A percentile compares a stretch with the other conserved stretches of the same genome.
These are phyloP conservation scores for Dreissena polymorpha DNA, from an alignment of 1,140 invertebrate species.

Conservation along the genomic window DNA sequence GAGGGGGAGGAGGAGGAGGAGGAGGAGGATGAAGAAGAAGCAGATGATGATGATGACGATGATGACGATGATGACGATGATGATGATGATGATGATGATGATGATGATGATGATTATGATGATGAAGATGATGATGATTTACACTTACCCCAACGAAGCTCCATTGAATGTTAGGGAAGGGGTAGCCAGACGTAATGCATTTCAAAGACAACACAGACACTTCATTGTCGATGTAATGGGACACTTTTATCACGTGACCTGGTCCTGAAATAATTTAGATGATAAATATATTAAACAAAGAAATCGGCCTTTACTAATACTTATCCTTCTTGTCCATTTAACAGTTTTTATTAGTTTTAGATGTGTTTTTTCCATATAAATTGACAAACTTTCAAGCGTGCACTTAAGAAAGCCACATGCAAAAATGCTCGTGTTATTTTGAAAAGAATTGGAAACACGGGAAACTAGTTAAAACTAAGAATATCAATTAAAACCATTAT, in stretches of 20 bases:
- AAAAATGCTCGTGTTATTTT: too few relatives aligned
- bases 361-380: background rate
- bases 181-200: background rate
- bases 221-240: background rate
- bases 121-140: background rate
- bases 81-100: background rate
- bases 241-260: constrained; percentile 17
- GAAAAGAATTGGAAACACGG: background rate
- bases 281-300: constrained; percentile 1
- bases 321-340: constrained; percentile 16
- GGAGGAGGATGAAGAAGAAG: background rate
- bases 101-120: background rate
- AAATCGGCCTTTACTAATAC: background rate
- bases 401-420: background rate
- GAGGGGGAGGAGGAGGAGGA: background rate
- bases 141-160: background rate
- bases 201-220: background rate
- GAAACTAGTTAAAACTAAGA: background rate
- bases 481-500: too few relatives aligned
- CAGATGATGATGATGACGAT: constrained; percentile 1
- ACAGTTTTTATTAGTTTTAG: background rate
- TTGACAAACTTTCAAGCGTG: background rate
- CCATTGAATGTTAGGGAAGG: background rate
- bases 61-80: constrained; percentile 15
- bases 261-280: constrained; percentile 66